A percentile compares a stretch with the other conserved stretches of the same genome.
These are phyloP conservation scores for Percopsis omiscomaycus DNA, from an alignment of 2,797 vertebrate genomes.

Conservation along the genomic window DNA sequence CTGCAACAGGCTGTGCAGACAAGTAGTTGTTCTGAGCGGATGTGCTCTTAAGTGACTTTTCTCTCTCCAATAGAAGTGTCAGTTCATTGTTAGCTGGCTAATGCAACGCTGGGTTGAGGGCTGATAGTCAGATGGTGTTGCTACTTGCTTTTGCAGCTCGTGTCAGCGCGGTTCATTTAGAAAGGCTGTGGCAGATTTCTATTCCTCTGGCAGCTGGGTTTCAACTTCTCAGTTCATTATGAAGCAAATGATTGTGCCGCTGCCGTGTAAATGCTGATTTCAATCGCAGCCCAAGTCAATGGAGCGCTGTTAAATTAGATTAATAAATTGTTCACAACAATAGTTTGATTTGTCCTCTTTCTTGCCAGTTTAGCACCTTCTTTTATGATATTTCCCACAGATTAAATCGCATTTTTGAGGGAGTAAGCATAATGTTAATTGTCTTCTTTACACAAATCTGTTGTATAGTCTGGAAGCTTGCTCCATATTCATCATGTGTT, in stretches of 20 bases:
- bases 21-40: conserved; percentile 23
- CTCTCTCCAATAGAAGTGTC: background rate
- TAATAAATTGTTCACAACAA: conserved; percentile 49
- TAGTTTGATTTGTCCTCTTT: conserved; percentile 26
- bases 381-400: conserved; percentile 23
- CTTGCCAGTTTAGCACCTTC: conserved; percentile 35
- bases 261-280: conserved; percentile 47
- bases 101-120: conserved; percentile 15
- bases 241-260: conserved; percentile 38
- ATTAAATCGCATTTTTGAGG: conserved; percentile 22
- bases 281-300: conserved; percentile 37
- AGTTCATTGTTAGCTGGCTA: conserved; percentile 13
- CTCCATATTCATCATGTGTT: background rate
- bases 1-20: conserved; percentile 25
- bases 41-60: conserved; percentile 27
- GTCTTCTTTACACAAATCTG: conserved; percentile 8
- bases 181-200: conserved; percentile 29
- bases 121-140: conserved; percentile 26
- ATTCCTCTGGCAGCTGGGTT: conserved; percentile 46
- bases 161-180: conserved; percentile 38
- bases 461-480: background rate
- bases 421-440: conserved; percentile 34
- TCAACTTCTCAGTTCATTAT: conserved; percentile 51
- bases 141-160: conserved; percentile 38
- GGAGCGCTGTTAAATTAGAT: conserved; percentile 44